Evolutionary conservation across 2,888 invertebrate species (phyloP), one percentile per base, ranked within the genome.

Genomic region (Heteromurus nitidus): DNA sequence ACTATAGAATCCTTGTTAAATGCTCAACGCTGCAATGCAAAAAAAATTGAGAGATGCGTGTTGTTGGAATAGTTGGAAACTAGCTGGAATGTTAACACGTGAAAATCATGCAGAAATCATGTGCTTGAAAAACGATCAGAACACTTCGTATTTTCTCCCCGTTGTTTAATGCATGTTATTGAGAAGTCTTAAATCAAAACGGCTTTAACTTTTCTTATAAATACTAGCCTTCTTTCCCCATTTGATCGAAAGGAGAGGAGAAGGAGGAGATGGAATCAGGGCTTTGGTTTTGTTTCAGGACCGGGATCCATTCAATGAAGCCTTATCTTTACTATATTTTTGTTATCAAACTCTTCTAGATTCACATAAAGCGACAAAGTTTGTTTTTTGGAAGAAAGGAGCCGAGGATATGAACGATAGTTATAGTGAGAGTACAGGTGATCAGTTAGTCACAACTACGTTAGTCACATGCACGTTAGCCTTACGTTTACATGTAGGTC

Each of bases 181-280:
- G 70, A 70, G 58, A 58, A 58, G 70, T 58, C 53, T 58, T 58
- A 53, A 47, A 58, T 62, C 62, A 28, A 70, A 60, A 70, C 16
- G 36, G 18, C 22, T 44, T 36, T 44, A 30, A 50, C 62, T 62
- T 62, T 3, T 9, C 24, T n/a, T n/a, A n/a, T n/a, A n/a, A n/a
- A n/a, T n/a, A 22, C 26, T 30, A 55, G n/a, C 22, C 55, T 58
- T 58, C 53, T 18, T 55, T 44, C n/a, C 36, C 60, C 31, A 30
- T 1, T 68, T 44, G 68, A 76, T 68, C 75, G 68, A 76, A 76
- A 60, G 31, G 36, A 65, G 24, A 55, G 18, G n/a, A n/a, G n/a
- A n/a, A n/a, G n/a, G n/a, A n/a, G n/a, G n/a, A n/a, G n/a, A n/a
- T n/a, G n/a, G n/a, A n/a, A n/a, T n/a, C n/a, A n/a, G n/a, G n/a